Evolutionary conservation across 2,888 invertebrate genomes (phyloP).

Genomic region (Alentia gelatinosa): DNA sequence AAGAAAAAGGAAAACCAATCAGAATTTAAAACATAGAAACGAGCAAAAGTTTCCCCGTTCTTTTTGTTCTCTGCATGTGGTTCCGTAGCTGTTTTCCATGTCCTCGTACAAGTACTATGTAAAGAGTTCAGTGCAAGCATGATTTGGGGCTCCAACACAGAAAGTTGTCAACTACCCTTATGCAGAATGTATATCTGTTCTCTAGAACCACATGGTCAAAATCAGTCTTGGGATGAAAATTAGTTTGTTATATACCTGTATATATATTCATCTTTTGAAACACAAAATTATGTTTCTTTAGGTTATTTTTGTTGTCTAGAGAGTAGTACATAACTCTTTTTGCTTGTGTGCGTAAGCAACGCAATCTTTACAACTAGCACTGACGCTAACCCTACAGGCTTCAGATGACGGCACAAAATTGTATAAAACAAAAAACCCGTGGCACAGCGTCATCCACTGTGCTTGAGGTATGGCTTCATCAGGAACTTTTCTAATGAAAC

Average conservation of each 20-base stretch:
- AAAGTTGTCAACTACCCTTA: background rate
- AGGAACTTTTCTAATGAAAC: too few relatives aligned
- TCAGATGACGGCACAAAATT: too few relatives aligned
- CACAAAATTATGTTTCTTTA: background rate
- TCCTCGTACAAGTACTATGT: conserved; percentile 20
- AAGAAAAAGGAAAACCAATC: too few relatives aligned
- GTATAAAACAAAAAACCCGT: too few relatives aligned
- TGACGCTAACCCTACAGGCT: too few relatives aligned
- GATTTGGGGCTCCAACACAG: background rate
- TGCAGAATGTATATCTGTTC: conserved; percentile 48
- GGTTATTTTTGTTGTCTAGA: background rate
- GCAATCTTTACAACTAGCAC: background rate
- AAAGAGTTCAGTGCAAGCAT: conserved; percentile 39
- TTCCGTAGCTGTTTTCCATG: conserved; percentile 22
- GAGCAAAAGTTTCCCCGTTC: background rate
- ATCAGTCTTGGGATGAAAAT: too few relatives aligned
- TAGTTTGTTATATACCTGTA: too few relatives aligned
- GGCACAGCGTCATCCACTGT: too few relatives aligned
- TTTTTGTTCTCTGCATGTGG: conserved; percentile 41
- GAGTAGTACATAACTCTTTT: background rate
- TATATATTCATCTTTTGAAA: too few relatives aligned
- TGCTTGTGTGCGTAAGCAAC: background rate
- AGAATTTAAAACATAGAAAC: too few relatives aligned
- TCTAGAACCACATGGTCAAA: too few relatives aligned
- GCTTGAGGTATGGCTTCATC: too few relatives aligned